Percentiles rank a stretch among this genome's conserved stretches.
These are phyloP conservation scores for Drosophila barbarae DNA, from an alignment of 2,888 invertebrate species.

Conservation along the genomic window DNA sequence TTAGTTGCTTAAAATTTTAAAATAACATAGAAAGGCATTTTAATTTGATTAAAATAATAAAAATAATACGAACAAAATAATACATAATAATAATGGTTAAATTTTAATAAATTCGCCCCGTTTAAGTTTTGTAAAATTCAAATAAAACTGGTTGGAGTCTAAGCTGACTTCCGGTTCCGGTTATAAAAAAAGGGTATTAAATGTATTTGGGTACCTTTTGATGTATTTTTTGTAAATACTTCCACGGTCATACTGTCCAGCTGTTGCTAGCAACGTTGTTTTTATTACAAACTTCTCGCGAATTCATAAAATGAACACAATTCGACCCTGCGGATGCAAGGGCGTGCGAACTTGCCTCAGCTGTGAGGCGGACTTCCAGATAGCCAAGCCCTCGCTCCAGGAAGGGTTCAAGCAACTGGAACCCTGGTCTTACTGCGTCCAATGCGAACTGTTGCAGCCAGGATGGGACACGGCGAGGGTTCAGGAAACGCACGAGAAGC, in stretches of 20 bases:
- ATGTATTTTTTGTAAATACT: background rate
- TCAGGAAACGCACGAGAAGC: constrained; percentile 85
- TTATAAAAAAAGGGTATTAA: no score
- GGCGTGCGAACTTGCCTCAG: constrained; percentile 91
- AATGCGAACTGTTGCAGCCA: constrained; percentile 87
- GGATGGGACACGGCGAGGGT: constrained; percentile 84
- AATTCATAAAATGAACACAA: constrained; percentile 71
- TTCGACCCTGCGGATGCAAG: constrained; percentile 92
- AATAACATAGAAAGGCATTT: no score
- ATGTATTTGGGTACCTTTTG: no score
- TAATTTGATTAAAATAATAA: no score
- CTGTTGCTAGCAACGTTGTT: background rate
- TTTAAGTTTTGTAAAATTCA: no score
- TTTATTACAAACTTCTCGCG: background rate
- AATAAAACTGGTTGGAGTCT: no score
- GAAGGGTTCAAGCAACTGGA: constrained; percentile 80
- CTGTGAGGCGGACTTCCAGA: constrained; percentile 87
- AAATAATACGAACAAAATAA: no score
- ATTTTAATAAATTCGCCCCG: no score
- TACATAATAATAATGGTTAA: no score
- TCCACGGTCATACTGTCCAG: background rate
- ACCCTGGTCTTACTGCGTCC: constrained; percentile 87
- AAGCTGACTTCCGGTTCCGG: no score
- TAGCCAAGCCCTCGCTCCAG: constrained; percentile 78
- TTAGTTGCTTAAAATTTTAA: no score